Evolutionary conservation across 2,113 vertebrate genomes (phyloP).

Genomic region (Sinocyclocheilus grahami): DNA sequence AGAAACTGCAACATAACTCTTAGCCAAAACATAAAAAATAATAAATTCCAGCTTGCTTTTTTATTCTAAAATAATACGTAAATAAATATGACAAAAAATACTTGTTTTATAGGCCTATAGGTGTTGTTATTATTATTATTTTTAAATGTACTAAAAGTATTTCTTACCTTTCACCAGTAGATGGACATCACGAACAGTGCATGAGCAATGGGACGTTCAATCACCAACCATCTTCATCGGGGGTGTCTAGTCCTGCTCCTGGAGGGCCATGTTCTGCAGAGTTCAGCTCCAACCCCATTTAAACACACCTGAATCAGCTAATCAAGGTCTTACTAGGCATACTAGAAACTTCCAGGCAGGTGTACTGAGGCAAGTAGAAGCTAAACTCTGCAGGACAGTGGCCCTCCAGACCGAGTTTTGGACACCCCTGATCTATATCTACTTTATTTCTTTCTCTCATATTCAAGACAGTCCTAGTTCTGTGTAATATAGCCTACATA

Average conservation of each 20-base stretch:
- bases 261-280: background rate
- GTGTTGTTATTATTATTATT: background rate
- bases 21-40: background rate
- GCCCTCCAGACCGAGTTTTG: too few relatives aligned
- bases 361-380: too few relatives aligned
- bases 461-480: background rate
- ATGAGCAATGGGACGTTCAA: background rate
- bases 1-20: background rate
- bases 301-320: background rate
- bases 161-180: slow-evolving; percentile 6
- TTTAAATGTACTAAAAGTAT: background rate
- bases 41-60: background rate
- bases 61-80: background rate
- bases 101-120: too few relatives aligned
- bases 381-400: too few relatives aligned
- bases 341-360: background rate
- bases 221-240: background rate
- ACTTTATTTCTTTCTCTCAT: background rate
- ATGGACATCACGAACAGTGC: slow-evolving; percentile 17
- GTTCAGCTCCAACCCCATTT: background rate
- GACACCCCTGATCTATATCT: too few relatives aligned
- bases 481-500: too few relatives aligned
- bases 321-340: background rate
- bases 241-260: background rate
- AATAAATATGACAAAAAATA: background rate